Evolutionary conservation across 2,113 vertebrate species (phyloP).

Genomic region (Colaptes auratus): DNA sequence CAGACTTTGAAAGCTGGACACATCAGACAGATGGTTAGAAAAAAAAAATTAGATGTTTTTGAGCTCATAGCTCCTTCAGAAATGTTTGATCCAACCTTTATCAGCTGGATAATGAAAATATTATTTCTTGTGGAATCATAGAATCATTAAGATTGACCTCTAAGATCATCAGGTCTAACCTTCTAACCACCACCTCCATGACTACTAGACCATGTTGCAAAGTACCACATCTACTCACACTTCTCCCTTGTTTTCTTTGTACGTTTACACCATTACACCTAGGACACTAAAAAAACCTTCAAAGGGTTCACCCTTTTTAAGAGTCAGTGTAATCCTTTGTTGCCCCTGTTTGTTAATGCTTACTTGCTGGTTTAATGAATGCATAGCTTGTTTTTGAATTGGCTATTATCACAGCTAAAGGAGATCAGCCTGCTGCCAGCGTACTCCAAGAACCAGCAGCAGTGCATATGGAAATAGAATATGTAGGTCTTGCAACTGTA

Average conservation of each 20-base stretch:
- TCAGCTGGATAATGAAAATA: not conserved
- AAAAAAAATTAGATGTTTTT: not conserved
- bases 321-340: not conserved
- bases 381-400: not conserved
- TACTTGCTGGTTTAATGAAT: not conserved
- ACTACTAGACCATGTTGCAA: no score
- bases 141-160: no score
- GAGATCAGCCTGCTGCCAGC: conserved; percentile 28
- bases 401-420: conserved; percentile 52
- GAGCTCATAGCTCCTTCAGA: not conserved
- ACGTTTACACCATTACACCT: not conserved
- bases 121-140: not conserved
- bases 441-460: conserved; percentile 54
- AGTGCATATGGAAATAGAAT: conserved; percentile 65
- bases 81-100: not conserved
- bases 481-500: conserved; percentile 64
- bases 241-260: not conserved
- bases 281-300: not conserved
- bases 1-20: not conserved
- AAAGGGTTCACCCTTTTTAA: not conserved
- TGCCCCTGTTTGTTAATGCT: not conserved
- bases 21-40: not conserved
- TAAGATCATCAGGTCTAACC: no score
- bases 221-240: not conserved
- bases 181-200: no score